A percentile compares a stretch with the other conserved stretches of the same genome.
These are phyloP conservation scores for Drosophila leontia DNA, from an alignment of 1,140 invertebrate genomes.

Conservation along the genomic window DNA sequence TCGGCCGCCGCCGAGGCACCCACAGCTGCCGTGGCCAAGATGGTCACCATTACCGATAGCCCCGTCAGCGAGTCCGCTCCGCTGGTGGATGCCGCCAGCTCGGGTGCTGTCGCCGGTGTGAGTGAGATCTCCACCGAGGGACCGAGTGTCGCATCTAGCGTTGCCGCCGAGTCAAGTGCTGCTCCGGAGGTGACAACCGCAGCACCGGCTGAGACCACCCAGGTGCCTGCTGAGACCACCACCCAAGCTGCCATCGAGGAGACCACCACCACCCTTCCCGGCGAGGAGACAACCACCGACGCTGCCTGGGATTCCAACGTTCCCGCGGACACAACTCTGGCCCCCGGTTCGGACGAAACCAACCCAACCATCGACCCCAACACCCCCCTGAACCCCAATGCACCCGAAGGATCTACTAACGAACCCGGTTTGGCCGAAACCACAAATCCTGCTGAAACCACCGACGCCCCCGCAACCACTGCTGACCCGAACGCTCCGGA, in stretches of 20 bases:
- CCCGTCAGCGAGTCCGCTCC: slow-evolving; percentile 51
- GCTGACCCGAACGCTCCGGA: slow-evolving; percentile 12
- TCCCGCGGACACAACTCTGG: slow-evolving; percentile 17
- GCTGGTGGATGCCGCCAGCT: slow-evolving; percentile 41
- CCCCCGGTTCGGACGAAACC: slow-evolving; percentile 12
- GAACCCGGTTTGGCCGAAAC: slow-evolving; percentile 26
- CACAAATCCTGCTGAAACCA: slow-evolving; percentile 29
- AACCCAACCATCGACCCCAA: slow-evolving; percentile 33
- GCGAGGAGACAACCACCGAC: slow-evolving; percentile 16
- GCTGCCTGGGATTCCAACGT: slow-evolving; percentile 22
- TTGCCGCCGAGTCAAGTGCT: slow-evolving; percentile 10
- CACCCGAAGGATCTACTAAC: slow-evolving; percentile 26
- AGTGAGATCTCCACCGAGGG: slow-evolving; percentile 24
- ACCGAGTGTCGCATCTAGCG: slow-evolving; percentile 7
- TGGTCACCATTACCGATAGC: slow-evolving; percentile 61
- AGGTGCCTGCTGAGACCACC: slow-evolving; percentile 10
- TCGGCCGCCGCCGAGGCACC: slow-evolving; percentile 28
- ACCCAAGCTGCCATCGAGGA: slow-evolving; percentile 13
- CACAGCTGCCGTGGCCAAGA: slow-evolving; percentile 56
- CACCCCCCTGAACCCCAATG: slow-evolving; percentile 31
- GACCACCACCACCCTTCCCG: slow-evolving; percentile 29
- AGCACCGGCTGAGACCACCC: slow-evolving; percentile 20
- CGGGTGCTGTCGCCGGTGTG: background rate
- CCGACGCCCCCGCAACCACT: slow-evolving; percentile 5
- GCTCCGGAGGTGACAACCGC: slow-evolving; percentile 25